A percentile compares a stretch with the other conserved stretches of the same genome.
These are phyloP conservation scores for Heliconius erato DNA, from an alignment of 2,888 invertebrate genomes.

Conservation along the genomic window DNA sequence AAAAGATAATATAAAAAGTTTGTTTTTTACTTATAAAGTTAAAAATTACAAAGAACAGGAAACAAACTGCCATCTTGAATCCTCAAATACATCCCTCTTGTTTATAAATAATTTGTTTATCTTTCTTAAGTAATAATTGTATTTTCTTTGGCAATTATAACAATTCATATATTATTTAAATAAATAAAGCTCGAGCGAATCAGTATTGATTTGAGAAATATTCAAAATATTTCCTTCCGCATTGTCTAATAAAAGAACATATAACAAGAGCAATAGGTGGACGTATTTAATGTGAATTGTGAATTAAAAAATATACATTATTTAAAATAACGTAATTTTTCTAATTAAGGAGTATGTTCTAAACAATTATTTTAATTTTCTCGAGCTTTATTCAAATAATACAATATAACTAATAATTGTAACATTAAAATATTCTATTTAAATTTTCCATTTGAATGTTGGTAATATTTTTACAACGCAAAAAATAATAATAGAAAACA, in stretches of 20 bases:
- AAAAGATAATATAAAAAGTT: neutral
- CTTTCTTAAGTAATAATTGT: constrained; percentile 17
- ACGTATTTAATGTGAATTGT: too few relatives aligned
- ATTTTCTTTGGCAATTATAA: constrained; percentile 5
- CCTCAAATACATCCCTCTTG: constrained; percentile 8
- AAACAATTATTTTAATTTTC: neutral
- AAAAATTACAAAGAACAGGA: neutral
- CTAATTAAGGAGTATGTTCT: neutral
- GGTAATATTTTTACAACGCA: constrained; percentile 17
- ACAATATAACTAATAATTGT: constrained; percentile 13
- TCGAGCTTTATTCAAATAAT: constrained; percentile 25
- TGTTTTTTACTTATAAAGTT: neutral
- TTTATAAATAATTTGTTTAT: constrained; percentile 8
- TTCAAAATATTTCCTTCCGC: neutral
- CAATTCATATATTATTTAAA: neutral
- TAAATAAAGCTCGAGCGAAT: constrained; percentile 9
- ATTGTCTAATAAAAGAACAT: too few relatives aligned
- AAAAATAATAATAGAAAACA: constrained; percentile 5
- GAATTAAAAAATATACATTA: neutral
- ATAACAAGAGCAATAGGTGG: neutral
- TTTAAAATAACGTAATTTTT: neutral
- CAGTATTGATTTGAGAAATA: neutral
- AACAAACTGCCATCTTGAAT: constrained; percentile 6
- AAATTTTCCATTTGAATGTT: constrained; percentile 25
- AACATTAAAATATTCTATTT: constrained; percentile 15